These are phyloP conservation scores for Drosophila helvetica DNA, from an alignment of 2,888 invertebrate species.

Conservation along the genomic window DNA sequence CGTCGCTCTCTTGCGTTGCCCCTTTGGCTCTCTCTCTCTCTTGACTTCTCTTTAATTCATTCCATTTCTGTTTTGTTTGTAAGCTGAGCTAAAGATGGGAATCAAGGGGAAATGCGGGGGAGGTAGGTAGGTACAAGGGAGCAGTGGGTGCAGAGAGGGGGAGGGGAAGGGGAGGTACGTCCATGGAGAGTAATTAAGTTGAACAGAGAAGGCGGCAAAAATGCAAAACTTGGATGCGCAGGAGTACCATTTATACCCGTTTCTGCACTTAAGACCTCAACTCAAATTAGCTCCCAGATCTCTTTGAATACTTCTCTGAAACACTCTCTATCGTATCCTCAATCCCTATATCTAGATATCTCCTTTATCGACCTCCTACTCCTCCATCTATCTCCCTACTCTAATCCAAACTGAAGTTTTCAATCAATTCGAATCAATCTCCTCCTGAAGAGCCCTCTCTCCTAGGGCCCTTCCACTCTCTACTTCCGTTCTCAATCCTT, in stretches of 20 bases:
- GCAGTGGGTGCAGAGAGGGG: not conserved
- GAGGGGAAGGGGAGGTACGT: slow-evolving; percentile 3
- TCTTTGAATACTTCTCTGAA: not conserved
- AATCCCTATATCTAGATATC: no score
- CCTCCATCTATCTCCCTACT: not conserved
- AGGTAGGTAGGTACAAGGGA: not conserved
- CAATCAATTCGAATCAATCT: no score
- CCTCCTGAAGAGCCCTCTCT: no score
- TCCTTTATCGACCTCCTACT: no score
- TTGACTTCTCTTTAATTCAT: slow-evolving; percentile 37
- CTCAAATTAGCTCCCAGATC: no score
- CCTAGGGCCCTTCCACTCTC: no score
- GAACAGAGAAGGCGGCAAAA: slow-evolving; percentile 40
- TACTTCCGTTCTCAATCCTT: not conserved
- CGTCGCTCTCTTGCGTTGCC: not conserved
- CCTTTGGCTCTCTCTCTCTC: not conserved
- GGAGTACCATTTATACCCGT: not conserved
- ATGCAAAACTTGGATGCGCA: slow-evolving; percentile 6
- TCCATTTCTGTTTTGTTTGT: slow-evolving; percentile 61
- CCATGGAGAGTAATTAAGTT: slow-evolving; percentile 65
- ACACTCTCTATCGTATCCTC: no score
- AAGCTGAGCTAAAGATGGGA: slow-evolving; percentile 34
- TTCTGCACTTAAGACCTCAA: not conserved
- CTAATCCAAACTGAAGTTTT: slow-evolving; percentile 5
- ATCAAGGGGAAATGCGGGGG: not conserved